Percentiles rank a stretch among this genome's conserved stretches.
phyloP scores from a whole-genome alignment of 2,797 vertebrate genomes.

The Eupleurogrammus muticus region DNA sequence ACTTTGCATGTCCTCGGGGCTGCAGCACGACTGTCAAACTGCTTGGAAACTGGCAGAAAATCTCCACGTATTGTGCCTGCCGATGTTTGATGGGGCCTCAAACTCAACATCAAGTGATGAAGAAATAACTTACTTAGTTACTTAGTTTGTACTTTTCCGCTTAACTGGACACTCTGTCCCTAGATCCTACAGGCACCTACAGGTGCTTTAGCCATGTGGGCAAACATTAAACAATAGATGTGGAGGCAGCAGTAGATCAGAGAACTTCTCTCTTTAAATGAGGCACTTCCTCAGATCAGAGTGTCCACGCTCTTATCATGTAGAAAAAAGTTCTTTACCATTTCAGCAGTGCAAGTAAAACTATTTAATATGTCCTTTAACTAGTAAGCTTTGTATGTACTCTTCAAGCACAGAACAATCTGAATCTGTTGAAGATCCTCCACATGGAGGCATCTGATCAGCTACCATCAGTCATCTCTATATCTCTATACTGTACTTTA shows the following conservation, averaged over 20 bases:
- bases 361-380: conserved; percentile 1
- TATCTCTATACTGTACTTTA: neutral
- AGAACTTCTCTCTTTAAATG: conserved; percentile 11
- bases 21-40: conserved; percentile 45
- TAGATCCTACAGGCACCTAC: conserved; percentile 16
- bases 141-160: conserved; percentile 49
- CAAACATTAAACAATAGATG: conserved; percentile 32
- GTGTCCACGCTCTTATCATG: conserved; percentile 10
- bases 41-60: conserved; percentile 53
- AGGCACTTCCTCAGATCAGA: conserved; percentile 20
- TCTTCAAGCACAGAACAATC: neutral
- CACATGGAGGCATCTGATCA: no score
- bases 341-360: neutral
- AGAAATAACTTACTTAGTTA: conserved; percentile 44
- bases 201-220: neutral
- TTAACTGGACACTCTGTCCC: conserved; percentile 36
- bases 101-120: conserved; percentile 44
- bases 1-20: conserved; percentile 46
- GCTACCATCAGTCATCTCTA: no score
- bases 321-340: neutral
- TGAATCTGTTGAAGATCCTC: no score
- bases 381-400: neutral
- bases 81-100: conserved; percentile 41
- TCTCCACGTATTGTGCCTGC: conserved; percentile 37
- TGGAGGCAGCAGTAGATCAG: conserved; percentile 15